Evolutionary conservation across 92 coral and sea anemone species (phyloP).

Genomic region (Diadumene lineata): DNA sequence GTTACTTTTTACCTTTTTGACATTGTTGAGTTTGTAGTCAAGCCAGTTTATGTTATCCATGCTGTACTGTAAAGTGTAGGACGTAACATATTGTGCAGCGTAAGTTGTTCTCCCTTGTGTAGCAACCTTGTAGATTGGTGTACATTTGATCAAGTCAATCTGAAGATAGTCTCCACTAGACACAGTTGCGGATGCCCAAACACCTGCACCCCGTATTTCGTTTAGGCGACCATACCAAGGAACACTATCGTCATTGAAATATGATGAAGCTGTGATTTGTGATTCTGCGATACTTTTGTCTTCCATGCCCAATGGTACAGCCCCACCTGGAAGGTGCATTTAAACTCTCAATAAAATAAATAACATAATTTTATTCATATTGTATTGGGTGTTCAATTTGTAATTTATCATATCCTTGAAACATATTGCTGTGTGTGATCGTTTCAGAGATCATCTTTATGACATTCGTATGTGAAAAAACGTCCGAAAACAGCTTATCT

Average conservation of each 20-base stretch:
- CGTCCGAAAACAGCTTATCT: too few species aligned
- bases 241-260: background rate
- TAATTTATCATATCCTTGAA: too few species aligned
- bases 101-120: background rate
- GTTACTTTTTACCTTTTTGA: background rate
- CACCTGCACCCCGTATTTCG: background rate
- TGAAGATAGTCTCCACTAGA: background rate
- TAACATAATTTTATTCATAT: too few species aligned
- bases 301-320: background rate
- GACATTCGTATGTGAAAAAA: too few species aligned
- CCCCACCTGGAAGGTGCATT: too few species aligned
- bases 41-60: background rate
- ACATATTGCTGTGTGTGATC: too few species aligned
- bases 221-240: background rate
- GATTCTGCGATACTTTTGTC: background rate
- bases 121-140: background rate
- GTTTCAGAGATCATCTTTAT: too few species aligned
- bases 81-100: background rate
- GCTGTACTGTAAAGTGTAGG: background rate
- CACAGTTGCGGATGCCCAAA: background rate
- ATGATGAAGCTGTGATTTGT: conserved; percentile 1
- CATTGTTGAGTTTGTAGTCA: background rate
- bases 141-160: background rate
- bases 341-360: too few species aligned
- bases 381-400: too few species aligned